phyloP scores from a whole-genome alignment of 1,140 invertebrate species.

The Acromyrmex heyeri region DNA sequence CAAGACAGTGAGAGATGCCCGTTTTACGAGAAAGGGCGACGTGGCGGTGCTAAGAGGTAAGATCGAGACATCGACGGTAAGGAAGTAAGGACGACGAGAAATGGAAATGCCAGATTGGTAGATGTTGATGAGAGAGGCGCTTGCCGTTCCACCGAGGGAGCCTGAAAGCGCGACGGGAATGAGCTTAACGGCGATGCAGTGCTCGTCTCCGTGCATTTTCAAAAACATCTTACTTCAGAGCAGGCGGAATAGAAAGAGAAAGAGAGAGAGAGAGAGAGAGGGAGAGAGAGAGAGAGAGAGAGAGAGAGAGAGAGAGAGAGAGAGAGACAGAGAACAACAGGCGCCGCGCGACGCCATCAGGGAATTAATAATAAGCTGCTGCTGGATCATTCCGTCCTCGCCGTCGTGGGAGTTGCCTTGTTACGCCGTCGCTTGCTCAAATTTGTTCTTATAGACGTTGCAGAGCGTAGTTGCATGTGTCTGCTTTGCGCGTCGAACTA shows the following conservation, averaged over 20 bases:
- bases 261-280: not conserved
- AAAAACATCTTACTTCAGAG: conserved; percentile 62
- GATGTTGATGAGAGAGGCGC: conserved; percentile 61
- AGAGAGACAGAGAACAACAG: conserved; percentile 12
- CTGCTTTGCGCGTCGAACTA: conserved; percentile 45
- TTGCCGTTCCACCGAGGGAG: not conserved
- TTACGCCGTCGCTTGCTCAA: conserved; percentile 1
- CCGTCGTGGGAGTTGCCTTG: conserved; percentile 40
- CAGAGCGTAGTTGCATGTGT: conserved; percentile 19
- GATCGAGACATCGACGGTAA: conserved; percentile 45
- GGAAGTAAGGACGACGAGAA: conserved; percentile 60
- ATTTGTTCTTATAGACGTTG: conserved; percentile 57
- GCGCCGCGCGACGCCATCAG: not conserved
- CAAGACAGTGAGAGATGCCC: conserved; percentile 45
- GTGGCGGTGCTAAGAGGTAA: conserved; percentile 25
- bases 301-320: too few species aligned
- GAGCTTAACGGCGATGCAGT: conserved; percentile 57
- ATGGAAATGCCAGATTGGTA: conserved; percentile 72
- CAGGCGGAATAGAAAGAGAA: not conserved
- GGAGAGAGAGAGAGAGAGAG: too few species aligned
- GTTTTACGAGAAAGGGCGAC: conserved; percentile 14
- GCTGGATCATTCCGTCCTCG: conserved; percentile 48
- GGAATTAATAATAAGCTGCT: conserved; percentile 69
- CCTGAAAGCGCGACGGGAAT: conserved; percentile 57
- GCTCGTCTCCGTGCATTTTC: conserved; percentile 59